Evolutionary conservation across 2,888 invertebrate species (phyloP), one percentile per base, ranked within the genome.

Genomic region (Nomada goodeniana): DNA sequence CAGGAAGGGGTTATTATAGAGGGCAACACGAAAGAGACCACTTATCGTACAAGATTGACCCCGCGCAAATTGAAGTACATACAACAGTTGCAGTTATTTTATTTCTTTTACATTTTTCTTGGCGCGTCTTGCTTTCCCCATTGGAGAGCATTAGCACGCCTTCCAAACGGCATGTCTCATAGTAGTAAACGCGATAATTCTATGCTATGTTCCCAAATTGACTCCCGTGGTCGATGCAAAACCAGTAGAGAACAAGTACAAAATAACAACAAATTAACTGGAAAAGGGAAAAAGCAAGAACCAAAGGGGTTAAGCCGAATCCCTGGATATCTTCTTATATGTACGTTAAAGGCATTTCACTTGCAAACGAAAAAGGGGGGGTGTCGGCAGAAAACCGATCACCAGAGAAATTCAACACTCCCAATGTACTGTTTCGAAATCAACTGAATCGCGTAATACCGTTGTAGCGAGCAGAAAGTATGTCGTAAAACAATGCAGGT

Each of bases 311-410:
- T 55, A 11, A 61, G 29, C 13, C 52, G 52, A 77, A 60, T 78
- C 55, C 26, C 44, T 36, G 13, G 15, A 15, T 52, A 85, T 83
- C 85, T 84, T 84, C 84, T 84, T 26, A 29, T 5, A 7, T 36
- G 7, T 36, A 84, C 67, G 71, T 57, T 71, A 67, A 70, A 84
- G 77, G 72, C 74, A 76, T 65, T 76, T 73, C 74, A 65, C 74
- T 65, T 52, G 74, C 26, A 59, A 65, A 65, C 59, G 60, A 59
- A 64, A 67, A 68, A 68, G 53, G 29, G 57, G 67, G 63, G 57
- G 63, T 13, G 61, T 52, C 68, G 44, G n/a, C 52, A 61, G 57
- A 64, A 47, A 63, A 59, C 29, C n/a, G 52, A 52, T 61, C 60
- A 20, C 42, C 53, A 50, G 55, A 57, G 76, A 79, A 79, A 69